phyloP scores from a whole-genome alignment of 2,797 vertebrate species.

The Chelon auratus region DNA sequence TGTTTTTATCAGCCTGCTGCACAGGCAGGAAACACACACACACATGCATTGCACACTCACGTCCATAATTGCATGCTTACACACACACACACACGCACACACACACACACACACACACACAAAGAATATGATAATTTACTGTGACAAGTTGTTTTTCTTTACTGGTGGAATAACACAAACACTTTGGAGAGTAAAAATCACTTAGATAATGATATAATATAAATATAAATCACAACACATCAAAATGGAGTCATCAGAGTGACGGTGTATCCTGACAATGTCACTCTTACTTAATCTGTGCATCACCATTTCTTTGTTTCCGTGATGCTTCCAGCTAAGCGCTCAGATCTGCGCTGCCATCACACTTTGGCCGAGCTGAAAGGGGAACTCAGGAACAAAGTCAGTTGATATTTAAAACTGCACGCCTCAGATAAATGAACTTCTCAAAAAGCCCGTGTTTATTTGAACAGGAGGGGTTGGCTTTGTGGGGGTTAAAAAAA shows the following conservation, averaged over 20 bases:
- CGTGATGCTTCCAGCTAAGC: slow-evolving; percentile 40
- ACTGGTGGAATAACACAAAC: neutral
- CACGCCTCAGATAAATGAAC: slow-evolving; percentile 73
- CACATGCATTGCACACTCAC: slow-evolving; percentile 27
- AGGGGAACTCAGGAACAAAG: slow-evolving; percentile 83
- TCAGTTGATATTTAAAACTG: slow-evolving; percentile 90
- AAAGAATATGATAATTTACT: slow-evolving; percentile 5
- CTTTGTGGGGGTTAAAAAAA: slow-evolving; percentile 3
- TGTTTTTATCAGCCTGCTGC: slow-evolving; percentile 78
- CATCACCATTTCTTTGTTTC: slow-evolving; percentile 56
- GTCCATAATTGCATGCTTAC: slow-evolving; percentile 35
- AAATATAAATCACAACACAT: slow-evolving; percentile 3
- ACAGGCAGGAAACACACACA: slow-evolving; percentile 79
- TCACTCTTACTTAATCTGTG: slow-evolving; percentile 56
- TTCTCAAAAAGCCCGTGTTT: slow-evolving; percentile 79
- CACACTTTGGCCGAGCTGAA: slow-evolving; percentile 69
- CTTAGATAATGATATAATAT: neutral
- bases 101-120: neutral
- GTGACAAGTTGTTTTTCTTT: slow-evolving; percentile 24
- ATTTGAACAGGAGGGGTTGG: slow-evolving; percentile 64
- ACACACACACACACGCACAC: slow-evolving; percentile 20
- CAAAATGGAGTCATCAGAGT: neutral
- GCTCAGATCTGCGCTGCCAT: slow-evolving; percentile 38
- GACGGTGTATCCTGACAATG: neutral
- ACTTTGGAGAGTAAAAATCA: neutral